Conservation (phyloP, 2,888 invertebrate genomes). For the Ennomos erosarius region DNA sequence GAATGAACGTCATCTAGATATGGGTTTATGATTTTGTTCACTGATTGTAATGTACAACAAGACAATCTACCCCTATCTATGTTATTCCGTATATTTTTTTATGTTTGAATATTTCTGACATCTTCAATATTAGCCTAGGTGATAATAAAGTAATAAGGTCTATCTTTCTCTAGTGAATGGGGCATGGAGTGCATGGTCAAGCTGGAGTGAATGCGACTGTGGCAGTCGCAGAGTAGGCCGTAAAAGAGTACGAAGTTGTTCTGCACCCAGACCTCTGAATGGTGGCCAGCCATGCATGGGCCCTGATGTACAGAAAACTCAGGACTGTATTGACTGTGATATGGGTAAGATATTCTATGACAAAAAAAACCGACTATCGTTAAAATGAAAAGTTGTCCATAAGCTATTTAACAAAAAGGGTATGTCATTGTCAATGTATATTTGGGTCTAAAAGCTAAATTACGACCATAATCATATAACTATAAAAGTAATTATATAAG, state of each 20-base stretch:
- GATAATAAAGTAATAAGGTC: too few species aligned
- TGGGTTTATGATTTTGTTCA: too few species aligned
- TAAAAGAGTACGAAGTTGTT: constrained; percentile 92
- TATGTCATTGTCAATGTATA: too few species aligned
- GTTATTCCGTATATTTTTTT: too few species aligned
- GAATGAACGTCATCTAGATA: too few species aligned
- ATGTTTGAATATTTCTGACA: background rate
- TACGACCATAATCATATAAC: too few species aligned
- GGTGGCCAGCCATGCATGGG: constrained; percentile 95
- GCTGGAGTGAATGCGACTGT: constrained; percentile 95
- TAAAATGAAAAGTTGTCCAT: background rate
- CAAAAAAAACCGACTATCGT: background rate
- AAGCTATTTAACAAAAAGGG: too few species aligned
- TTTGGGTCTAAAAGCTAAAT: too few species aligned
- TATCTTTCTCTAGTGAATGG: constrained; percentile 90
- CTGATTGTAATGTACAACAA: too few species aligned
- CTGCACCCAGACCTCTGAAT: constrained; percentile 95
- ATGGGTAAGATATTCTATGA: constrained; percentile 57
- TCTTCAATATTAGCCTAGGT: too few species aligned
- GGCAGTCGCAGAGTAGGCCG: constrained; percentile 90
- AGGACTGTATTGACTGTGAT: constrained; percentile 92
- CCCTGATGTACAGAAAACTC: constrained; percentile 91
- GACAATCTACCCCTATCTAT: too few species aligned
- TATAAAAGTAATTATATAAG: background rate
- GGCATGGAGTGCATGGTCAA: constrained; percentile 97